These are phyloP conservation scores for Bryconaethiops microstoma DNA, from an alignment of 2,797 vertebrate species.

Conservation along the genomic window DNA sequence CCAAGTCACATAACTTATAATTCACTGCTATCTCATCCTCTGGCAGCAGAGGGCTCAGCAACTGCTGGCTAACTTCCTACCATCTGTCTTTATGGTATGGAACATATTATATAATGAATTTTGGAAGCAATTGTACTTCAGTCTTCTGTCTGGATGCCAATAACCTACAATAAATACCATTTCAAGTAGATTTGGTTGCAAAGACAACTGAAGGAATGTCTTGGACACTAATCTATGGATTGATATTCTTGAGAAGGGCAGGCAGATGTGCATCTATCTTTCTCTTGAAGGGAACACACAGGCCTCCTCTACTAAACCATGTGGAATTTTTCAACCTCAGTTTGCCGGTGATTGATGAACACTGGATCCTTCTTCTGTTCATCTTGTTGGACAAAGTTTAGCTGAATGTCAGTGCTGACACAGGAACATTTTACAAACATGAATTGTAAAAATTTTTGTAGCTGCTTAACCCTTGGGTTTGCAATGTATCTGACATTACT, in stretches of 20 bases:
- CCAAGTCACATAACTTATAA: neutral
- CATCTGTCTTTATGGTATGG: conserved; percentile 1
- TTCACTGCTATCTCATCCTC: conserved; percentile 3
- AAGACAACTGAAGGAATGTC: conserved; percentile 31
- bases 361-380: conserved; percentile 54
- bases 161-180: neutral
- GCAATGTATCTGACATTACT: too few relatives aligned
- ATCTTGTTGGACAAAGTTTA: conserved; percentile 44
- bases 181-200: neutral
- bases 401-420: conserved; percentile 51
- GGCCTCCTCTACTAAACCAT: conserved; percentile 61
- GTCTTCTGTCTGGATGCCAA: neutral
- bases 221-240: conserved; percentile 9
- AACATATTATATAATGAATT: conserved; percentile 7
- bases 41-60: neutral
- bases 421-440: neutral
- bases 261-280: conserved; percentile 60
- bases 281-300: conserved; percentile 51
- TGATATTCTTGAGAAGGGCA: conserved; percentile 30
- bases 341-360: neutral
- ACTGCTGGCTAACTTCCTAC: neutral
- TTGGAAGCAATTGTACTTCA: neutral
- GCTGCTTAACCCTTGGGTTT: too few relatives aligned
- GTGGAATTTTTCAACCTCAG: conserved; percentile 65
- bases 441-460: neutral